phyloP scores from a whole-genome alignment of 2,113 vertebrate species.

The Oceanites oceanicus region DNA sequence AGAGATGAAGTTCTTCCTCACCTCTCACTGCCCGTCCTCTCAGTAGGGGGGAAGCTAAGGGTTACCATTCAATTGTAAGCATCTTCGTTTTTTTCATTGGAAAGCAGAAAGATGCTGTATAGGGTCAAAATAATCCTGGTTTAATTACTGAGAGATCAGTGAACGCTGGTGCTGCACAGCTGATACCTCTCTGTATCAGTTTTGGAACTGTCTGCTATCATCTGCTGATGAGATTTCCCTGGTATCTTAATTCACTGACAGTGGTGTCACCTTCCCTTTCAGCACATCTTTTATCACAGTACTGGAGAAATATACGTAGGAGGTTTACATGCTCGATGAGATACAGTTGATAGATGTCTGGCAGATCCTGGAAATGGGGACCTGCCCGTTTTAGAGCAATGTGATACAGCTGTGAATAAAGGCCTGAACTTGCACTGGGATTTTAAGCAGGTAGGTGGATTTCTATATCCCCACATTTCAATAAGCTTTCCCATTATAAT shows the following conservation, averaged over 20 bases:
- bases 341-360: background rate
- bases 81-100: background rate
- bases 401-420: background rate
- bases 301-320: conserved; percentile 41
- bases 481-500: background rate
- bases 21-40: background rate
- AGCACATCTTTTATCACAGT: conserved; percentile 35
- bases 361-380: background rate
- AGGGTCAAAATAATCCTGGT: background rate
- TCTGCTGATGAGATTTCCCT: background rate
- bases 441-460: conserved; percentile 30
- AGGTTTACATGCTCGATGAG: background rate
- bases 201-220: background rate
- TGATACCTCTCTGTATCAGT: background rate
- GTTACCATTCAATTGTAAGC: background rate
- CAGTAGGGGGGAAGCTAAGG: background rate
- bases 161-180: background rate
- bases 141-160: background rate
- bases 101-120: background rate
- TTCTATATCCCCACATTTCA: background rate
- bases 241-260: background rate
- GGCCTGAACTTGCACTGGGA: conserved; percentile 27
- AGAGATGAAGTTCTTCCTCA: background rate
- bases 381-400: conserved; percentile 10
- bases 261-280: background rate